A percentile compares a stretch with the other conserved stretches of the same genome.
Conservation (phyloP, 1,140 invertebrate genomes). For the Melipona quadrifasciata region DNA sequence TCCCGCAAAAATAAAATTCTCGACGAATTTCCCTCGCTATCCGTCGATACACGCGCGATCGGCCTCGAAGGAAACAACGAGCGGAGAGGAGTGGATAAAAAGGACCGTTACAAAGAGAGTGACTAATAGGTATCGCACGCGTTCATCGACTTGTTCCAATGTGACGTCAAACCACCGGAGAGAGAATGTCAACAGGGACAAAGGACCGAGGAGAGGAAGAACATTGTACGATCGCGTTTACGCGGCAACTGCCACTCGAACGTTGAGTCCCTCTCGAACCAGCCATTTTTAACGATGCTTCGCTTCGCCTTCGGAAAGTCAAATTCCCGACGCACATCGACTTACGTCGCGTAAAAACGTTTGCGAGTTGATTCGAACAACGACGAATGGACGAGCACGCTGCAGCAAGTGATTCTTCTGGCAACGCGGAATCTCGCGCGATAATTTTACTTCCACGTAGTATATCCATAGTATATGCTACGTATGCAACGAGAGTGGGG, state of each 20-base stretch:
- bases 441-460: neutral
- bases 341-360: no score
- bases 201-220: conserved; percentile 15
- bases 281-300: neutral
- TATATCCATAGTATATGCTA: no score
- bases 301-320: neutral
- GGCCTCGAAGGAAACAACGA: neutral
- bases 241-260: neutral
- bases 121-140: conserved; percentile 69
- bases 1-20: neutral
- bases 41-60: neutral
- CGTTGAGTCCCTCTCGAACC: conserved; percentile 1
- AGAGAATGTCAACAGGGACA: conserved; percentile 59
- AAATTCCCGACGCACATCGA: conserved; percentile 1
- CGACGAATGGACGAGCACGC: neutral
- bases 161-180: conserved; percentile 75
- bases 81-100: conserved; percentile 56
- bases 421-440: neutral
- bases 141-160: conserved; percentile 74
- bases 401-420: neutral
- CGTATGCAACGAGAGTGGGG: neutral
- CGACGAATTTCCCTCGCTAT: no score
- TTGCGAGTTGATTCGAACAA: neutral
- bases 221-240: conserved; percentile 24
- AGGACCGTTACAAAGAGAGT: conserved; percentile 73